These are phyloP conservation scores for Sycobia sp. DNA, from an alignment of 1,140 invertebrate genomes.

Conservation along the genomic window DNA sequence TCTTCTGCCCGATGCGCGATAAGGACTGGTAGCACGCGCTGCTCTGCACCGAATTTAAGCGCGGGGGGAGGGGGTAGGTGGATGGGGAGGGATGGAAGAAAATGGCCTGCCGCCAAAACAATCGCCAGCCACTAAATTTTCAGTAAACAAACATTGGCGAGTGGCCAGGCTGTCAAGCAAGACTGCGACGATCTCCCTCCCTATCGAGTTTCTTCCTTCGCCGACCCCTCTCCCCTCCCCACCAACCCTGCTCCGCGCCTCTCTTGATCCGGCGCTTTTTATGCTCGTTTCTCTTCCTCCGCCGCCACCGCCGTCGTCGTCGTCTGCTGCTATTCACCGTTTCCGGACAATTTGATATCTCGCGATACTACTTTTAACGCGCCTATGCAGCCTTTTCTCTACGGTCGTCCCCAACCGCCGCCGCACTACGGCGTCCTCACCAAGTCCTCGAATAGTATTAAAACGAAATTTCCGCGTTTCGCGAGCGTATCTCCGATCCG, in stretches of 20 bases:
- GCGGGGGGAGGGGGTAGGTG: background rate
- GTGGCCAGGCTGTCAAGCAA: constrained; percentile 39
- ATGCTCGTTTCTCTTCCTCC: constrained; percentile 2
- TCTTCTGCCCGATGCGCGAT: no score
- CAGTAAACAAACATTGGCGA: constrained; percentile 56
- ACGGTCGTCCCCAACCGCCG: no score
- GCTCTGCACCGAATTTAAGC: no score
- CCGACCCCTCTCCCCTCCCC: background rate
- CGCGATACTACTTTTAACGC: constrained; percentile 6
- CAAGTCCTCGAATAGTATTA: background rate
- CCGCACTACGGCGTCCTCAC: background rate
- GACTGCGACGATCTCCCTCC: background rate
- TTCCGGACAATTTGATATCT: constrained; percentile 21
- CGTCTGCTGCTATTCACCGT: constrained; percentile 13
- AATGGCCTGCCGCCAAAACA: constrained; percentile 57
- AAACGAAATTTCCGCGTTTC: background rate
- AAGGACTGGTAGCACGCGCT: no score
- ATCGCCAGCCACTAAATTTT: constrained; percentile 55
- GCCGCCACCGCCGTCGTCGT: no score
- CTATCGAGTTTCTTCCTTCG: no score
- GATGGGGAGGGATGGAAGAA: constrained; percentile 37
- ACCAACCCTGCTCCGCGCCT: background rate
- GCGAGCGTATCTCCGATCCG: background rate
- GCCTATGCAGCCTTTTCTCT: background rate
- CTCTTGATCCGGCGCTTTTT: constrained; percentile 17